Evolutionary conservation across 2,888 invertebrate species (phyloP).

Genomic region (Panzeria rudis): DNA sequence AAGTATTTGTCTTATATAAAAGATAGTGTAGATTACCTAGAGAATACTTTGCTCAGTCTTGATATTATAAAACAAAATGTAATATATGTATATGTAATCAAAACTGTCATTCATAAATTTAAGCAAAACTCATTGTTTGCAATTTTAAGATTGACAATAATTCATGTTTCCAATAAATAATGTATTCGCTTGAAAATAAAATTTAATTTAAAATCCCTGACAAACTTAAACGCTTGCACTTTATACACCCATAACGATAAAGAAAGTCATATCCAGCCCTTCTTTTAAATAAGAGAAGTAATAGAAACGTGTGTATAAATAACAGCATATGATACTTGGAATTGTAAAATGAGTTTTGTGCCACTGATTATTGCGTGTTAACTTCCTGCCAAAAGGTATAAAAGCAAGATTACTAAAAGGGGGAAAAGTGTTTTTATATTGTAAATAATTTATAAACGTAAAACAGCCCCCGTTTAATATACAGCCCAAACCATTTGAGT

Average conservation of each 20-base stretch:
- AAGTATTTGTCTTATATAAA: too few relatives aligned
- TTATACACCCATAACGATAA: neutral
- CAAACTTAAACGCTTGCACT: slow-evolving; percentile 24
- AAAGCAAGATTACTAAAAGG: slow-evolving; percentile 33
- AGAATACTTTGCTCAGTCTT: too few relatives aligned
- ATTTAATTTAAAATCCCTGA: slow-evolving; percentile 8
- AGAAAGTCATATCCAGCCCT: neutral
- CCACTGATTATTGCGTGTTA: slow-evolving; percentile 70
- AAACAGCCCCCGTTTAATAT: slow-evolving; percentile 28
- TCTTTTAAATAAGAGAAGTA: neutral
- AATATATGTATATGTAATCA: neutral
- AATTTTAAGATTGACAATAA: neutral
- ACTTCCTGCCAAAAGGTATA: slow-evolving; percentile 64
- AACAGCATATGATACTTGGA: slow-evolving; percentile 49
- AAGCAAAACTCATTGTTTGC: too few relatives aligned
- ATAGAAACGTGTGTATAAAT: slow-evolving; percentile 40
- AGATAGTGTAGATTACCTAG: too few relatives aligned
- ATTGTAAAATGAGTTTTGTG: slow-evolving; percentile 52
- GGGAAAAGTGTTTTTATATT: slow-evolving; percentile 56
- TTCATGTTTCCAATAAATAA: neutral
- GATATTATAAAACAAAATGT: neutral
- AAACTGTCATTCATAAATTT: neutral
- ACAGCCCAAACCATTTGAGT: slow-evolving; percentile 5
- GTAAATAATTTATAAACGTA: slow-evolving; percentile 67
- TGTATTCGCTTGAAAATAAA: slow-evolving; percentile 12